Conservation (phyloP, 2,797 vertebrate species). For the Clamator glandarius region DNA sequence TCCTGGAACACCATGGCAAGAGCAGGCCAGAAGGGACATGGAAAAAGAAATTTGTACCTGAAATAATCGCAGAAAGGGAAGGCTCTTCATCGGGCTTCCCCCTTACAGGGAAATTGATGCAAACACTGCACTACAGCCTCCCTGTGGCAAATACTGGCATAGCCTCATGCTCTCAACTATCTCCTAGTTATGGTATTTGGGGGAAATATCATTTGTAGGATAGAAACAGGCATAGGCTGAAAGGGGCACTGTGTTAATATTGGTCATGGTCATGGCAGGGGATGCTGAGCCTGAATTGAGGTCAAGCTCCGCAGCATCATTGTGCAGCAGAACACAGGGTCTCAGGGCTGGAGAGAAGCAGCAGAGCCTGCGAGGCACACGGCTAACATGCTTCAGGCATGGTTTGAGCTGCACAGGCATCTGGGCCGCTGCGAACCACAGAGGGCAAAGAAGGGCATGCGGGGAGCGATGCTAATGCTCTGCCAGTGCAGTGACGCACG, state of each 20-base stretch:
- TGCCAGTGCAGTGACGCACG: background rate
- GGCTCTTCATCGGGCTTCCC: background rate
- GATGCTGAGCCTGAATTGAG: background rate
- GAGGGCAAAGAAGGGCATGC: background rate
- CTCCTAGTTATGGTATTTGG: background rate
- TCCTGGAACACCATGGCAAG: background rate
- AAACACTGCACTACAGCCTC: background rate
- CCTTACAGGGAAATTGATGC: background rate
- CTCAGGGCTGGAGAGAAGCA: background rate
- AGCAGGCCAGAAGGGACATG: background rate
- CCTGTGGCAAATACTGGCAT: background rate
- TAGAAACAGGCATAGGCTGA: background rate
- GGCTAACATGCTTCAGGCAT: rapidly evolving
- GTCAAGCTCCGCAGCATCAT: background rate
- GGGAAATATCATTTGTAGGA: rapidly evolving
- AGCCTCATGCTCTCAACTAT: background rate
- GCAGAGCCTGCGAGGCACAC: rapidly evolving
- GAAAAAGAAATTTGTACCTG: background rate
- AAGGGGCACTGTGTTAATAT: background rate
- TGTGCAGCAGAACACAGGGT: rapidly evolving
- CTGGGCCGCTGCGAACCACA: background rate
- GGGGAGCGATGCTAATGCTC: background rate
- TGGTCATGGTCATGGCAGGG: rapidly evolving
- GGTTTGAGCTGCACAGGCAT: rapidly evolving
- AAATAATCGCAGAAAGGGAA: background rate